Evolutionary conservation across 2,797 vertebrate genomes (phyloP), one percentile per base, ranked within the genome.

Genomic region (Agapornis canus): DNA sequence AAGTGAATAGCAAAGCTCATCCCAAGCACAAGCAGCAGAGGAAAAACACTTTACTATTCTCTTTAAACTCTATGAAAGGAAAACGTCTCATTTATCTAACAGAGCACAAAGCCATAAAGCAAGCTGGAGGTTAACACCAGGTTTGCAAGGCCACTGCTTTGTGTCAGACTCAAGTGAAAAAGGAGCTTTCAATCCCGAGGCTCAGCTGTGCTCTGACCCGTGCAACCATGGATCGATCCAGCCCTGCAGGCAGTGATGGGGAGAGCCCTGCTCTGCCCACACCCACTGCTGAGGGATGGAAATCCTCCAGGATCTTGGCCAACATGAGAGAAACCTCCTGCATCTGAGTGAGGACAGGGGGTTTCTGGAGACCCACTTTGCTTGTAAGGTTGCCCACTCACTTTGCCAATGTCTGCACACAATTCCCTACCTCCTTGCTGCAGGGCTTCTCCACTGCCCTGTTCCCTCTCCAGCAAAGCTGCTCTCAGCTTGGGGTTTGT

Each of bases 11-110:
- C 90, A 96, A 97, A 98, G 95, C 95, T 95, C 93, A 93, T 94
- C 92, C 90, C 76, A 78, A 94, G 94, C 95, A 95, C 94, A 83
- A 77, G 82, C 90, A 92, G 93, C 86, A 97, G 92, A 97, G 91
- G 88, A 97, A 97, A 97, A 96, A 27, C 92, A 97, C 97, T 98
- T 98, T 96, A 84, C 93, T 97, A 98, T 98, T 98, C 98, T 94
- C 97, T 98, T 98, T 98, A 97, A 98, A 98, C 96, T 96, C 90
- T 95, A 94, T 97, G 97, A 98, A 97, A 98, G 97, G 95, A 96
- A 98, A 97, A 96, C 14, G 89, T 92, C 96, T 97, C 97, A 97
- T 97, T 98, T 98, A 97, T 98, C 95, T 96, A 96, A 92, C 27
- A 82, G 95, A 97, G 88, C 96, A 97, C 96, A 98, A 97, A 98